Conservation (phyloP, 2,113 vertebrate species). For the Triplophysa dalaica region DNA sequence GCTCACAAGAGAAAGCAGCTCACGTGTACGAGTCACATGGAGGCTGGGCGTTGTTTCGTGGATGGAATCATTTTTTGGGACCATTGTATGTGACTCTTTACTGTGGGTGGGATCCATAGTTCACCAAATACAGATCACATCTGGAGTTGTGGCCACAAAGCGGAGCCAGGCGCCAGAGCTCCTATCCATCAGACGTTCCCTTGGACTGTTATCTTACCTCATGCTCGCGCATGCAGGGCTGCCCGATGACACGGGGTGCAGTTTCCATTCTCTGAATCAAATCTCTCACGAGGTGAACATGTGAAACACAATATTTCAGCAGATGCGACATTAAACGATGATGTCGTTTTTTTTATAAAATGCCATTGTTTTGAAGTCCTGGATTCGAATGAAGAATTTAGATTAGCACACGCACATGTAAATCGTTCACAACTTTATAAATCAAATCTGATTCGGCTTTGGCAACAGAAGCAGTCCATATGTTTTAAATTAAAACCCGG, state of each 20-base stretch:
- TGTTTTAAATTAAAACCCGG: slow-evolving; percentile 66
- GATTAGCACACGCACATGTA: slow-evolving; percentile 56
- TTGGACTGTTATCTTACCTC: slow-evolving; percentile 42
- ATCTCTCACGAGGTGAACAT: background rate
- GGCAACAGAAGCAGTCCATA: slow-evolving; percentile 57
- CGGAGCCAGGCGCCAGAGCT: slow-evolving; percentile 68
- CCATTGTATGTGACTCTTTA: slow-evolving; percentile 34
- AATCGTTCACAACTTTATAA: slow-evolving; percentile 71
- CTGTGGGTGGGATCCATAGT: slow-evolving; percentile 36
- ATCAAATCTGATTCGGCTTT: slow-evolving; percentile 57
- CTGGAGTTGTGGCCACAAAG: slow-evolving; percentile 65
- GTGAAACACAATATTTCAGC: slow-evolving; percentile 18
- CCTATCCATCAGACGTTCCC: slow-evolving; percentile 54
- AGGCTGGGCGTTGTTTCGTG: background rate
- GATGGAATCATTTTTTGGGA: slow-evolving; percentile 7
- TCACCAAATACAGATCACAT: slow-evolving; percentile 67
- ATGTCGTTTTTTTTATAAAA: background rate
- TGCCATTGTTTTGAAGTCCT: too few relatives aligned
- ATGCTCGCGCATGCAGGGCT: slow-evolving; percentile 29
- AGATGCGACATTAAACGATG: slow-evolving; percentile 1
- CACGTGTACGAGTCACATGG: slow-evolving; percentile 15
- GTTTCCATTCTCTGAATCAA: slow-evolving; percentile 20
- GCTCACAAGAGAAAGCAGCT: slow-evolving; percentile 4
- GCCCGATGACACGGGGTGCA: slow-evolving; percentile 9
- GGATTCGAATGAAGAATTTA: too few relatives aligned